Base-by-base conservation (phyloP, 1,140 invertebrate species). In the Bombus confusus region DNA sequence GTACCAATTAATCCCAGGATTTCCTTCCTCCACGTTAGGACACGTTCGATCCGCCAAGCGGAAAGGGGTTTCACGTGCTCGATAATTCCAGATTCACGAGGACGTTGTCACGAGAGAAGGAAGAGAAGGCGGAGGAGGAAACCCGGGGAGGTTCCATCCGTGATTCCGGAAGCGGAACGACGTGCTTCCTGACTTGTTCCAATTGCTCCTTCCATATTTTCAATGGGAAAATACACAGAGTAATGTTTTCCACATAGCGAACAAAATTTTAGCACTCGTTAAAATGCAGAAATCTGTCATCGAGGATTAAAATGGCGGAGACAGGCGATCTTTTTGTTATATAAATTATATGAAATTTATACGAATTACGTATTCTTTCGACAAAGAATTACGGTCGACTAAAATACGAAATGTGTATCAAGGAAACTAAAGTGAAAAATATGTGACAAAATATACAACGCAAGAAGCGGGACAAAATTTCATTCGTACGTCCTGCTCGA, bases 111-210 rank as follows among this genome's bases (percentile, higher is more conserved):
- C 34, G 74, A 15, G 73, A 57, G 52, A 82, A 74, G 79, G 69
- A 73, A 75, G 39, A 64, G 39, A 81, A 64, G 69, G 79, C 31
- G 73, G 73, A 69, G 78, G 37, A 81, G 64, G 74, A 66, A 77
- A 86, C 22, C 28, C 41, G 69, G 82, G 79, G 85, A 90, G 91
- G 87, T 91, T 87, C 71, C 83, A 43, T 86, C 83, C 80, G 83
- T 83, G 89, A 90, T 86, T 92, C 83, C 85, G 89, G 84, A 89
- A 92, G 86, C 66, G 88, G 87, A 88, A 91, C 87, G 87, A 81
- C 86, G 64, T 77, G 84, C 59, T 86, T 75, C 68, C 80, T 77
- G 37, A 72, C 73, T 84, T 90, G 92, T 92, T 92, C 89, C 90
- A 91, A 84, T 73, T 85, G 77, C 71, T 73, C 12, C 71, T 73